These are phyloP conservation scores for Luscinia luscinia DNA, from an alignment of 2,797 vertebrate genomes.

Conservation along the genomic window DNA sequence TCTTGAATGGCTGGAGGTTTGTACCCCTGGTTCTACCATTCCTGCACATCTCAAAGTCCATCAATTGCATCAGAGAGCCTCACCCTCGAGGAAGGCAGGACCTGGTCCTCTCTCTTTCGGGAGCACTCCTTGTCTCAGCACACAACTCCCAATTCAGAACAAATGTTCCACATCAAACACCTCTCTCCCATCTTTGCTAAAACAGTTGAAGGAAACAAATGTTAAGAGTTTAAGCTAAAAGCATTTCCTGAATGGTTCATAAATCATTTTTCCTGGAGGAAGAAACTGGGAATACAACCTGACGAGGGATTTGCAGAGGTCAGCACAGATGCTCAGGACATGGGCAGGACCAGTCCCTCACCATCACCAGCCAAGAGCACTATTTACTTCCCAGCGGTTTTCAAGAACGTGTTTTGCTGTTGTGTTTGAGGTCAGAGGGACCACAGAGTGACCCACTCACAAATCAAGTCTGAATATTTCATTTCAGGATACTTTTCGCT, in stretches of 20 bases:
- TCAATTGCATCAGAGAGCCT: neutral
- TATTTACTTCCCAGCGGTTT: conserved; percentile 23
- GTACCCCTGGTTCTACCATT: rapidly evolving
- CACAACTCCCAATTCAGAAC: rapidly evolving
- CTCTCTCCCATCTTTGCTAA: neutral
- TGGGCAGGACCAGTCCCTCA: neutral
- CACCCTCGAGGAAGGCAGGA: neutral
- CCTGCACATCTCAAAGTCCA: neutral
- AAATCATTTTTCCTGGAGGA: neutral
- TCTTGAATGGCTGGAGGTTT: rapidly evolving
- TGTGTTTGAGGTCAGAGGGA: conserved; percentile 51
- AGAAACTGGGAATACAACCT: neutral
- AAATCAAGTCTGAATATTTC: conserved; percentile 28
- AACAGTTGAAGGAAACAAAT: neutral
- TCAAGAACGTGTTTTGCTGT: conserved; percentile 36
- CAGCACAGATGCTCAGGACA: neutral
- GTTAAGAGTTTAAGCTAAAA: neutral
- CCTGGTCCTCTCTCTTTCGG: rapidly evolving
- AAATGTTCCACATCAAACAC: neutral
- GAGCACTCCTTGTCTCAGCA: rapidly evolving
- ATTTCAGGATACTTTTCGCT: neutral
- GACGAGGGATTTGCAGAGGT: rapidly evolving
- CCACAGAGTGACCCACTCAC: neutral
- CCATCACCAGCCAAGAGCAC: neutral
- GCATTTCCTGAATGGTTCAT: neutral